Percentiles rank a stretch among this genome's conserved stretches.
Evolutionary conservation across 2,113 vertebrate genomes (phyloP).

Genomic region (Psittacara wagleri): DNA sequence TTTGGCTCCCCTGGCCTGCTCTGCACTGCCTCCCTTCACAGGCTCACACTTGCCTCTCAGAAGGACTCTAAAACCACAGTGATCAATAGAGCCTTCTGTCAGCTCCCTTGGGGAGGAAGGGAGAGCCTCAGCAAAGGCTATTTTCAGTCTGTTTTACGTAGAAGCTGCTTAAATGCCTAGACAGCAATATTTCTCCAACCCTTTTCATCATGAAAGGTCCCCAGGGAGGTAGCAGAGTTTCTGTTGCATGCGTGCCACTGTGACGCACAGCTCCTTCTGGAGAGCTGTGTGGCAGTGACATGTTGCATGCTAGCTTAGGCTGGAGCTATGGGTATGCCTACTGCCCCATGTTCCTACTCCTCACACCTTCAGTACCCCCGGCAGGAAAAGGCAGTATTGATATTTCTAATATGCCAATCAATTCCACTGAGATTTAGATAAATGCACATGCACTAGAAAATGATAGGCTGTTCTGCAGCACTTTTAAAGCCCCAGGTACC

Average conservation of each 20-base stretch:
- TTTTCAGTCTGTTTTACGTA: conserved; percentile 22
- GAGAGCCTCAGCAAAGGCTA: conserved; percentile 24
- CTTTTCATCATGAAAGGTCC: conserved; percentile 9
- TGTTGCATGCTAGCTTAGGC: fast-evolving
- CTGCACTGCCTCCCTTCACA: background rate
- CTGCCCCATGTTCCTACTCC: background rate
- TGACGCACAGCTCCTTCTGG: background rate
- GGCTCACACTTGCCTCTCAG: background rate
- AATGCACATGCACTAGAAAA: background rate
- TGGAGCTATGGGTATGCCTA: background rate
- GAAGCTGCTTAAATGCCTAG: background rate
- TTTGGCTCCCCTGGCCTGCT: background rate
- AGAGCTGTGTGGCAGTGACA: background rate
- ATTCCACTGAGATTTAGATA: background rate
- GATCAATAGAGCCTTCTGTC: background rate
- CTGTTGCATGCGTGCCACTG: background rate
- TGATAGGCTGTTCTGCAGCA: background rate
- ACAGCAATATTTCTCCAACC: conserved; percentile 35
- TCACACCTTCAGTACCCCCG: background rate
- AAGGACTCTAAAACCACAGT: background rate
- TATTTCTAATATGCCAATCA: background rate
- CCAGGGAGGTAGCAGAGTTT: background rate
- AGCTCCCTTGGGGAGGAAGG: background rate
- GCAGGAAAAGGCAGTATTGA: background rate
- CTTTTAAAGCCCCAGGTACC: background rate